These are phyloP conservation scores for Ctenicera cuprea DNA, from an alignment of 2,888 invertebrate genomes.

Conservation along the genomic window DNA sequence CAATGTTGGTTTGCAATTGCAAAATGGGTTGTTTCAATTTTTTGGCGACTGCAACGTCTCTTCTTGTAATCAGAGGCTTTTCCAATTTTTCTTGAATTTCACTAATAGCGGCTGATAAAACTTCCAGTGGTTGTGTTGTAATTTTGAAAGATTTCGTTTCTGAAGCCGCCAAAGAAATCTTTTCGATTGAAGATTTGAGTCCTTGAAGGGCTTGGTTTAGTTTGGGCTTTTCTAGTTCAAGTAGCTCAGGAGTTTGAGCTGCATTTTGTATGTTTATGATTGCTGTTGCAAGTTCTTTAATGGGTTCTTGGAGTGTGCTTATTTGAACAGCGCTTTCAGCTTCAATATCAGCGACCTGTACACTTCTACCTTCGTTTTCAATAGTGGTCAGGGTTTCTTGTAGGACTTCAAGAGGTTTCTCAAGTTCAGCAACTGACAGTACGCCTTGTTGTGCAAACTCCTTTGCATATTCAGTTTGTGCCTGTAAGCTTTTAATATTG, in stretches of 20 bases:
- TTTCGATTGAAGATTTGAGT: constrained; percentile 33
- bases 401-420: background rate
- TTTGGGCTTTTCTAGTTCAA: constrained; percentile 16
- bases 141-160: constrained; percentile 6
- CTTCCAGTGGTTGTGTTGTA: constrained; percentile 20
- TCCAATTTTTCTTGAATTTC: constrained; percentile 31
- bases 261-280: background rate
- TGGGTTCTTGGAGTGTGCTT: constrained; percentile 5
- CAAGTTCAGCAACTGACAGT: background rate
- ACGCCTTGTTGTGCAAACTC: background rate
- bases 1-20: constrained; percentile 22
- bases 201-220: constrained; percentile 35
- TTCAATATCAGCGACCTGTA: background rate
- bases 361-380: constrained; percentile 1
- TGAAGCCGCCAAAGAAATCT: constrained; percentile 3
- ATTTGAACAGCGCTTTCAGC: background rate
- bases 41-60: background rate
- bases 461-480: background rate
- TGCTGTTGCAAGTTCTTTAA: background rate
- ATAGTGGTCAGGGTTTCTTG: constrained; percentile 27
- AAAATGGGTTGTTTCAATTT: constrained; percentile 25
- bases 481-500: constrained; percentile 1
- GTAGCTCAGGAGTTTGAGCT: background rate
- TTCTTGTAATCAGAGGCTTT: constrained; percentile 30
- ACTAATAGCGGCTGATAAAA: constrained; percentile 17